Percentiles rank a stretch among this genome's conserved stretches.
phyloP scores from a whole-genome alignment of 2,888 invertebrate genomes.

The Gortyna flavago region DNA sequence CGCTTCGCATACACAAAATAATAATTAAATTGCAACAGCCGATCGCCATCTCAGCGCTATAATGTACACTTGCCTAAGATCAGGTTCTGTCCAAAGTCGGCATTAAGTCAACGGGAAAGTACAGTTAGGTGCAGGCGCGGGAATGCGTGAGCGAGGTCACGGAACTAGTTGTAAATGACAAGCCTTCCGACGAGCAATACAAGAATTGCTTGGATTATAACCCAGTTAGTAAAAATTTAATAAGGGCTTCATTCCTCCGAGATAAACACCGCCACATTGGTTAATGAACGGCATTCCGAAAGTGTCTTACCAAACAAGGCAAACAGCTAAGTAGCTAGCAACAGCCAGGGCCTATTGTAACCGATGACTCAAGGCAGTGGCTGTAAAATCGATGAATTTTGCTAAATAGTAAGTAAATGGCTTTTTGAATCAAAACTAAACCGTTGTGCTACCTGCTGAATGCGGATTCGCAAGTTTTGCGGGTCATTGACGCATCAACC shows the following conservation, averaged over 20 bases:
- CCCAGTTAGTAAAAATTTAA: constrained; percentile 69
- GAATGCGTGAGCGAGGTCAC: constrained; percentile 91
- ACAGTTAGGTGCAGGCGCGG: constrained; percentile 90
- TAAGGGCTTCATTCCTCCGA: constrained; percentile 59
- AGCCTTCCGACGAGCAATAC: constrained; percentile 85
- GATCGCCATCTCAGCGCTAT: constrained; percentile 85
- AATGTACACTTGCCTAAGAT: constrained; percentile 88
- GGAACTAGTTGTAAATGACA: constrained; percentile 90
- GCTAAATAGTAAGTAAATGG: constrained; percentile 73
- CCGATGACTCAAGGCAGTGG: constrained; percentile 56
- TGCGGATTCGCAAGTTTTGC: constrained; percentile 89
- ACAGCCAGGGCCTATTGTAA: constrained; percentile 46
- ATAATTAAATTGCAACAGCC: constrained; percentile 89
- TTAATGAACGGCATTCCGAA: constrained; percentile 51
- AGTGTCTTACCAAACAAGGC: constrained; percentile 54
- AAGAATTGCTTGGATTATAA: constrained; percentile 82
- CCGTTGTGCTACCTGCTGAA: constrained; percentile 82
- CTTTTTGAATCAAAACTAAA: constrained; percentile 74
- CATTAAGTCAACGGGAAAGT: constrained; percentile 90
- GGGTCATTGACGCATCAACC: constrained; percentile 89
- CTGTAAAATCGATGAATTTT: constrained; percentile 64
- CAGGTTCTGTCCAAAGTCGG: constrained; percentile 89
- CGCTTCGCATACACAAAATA: constrained; percentile 86
- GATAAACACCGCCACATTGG: constrained; percentile 43
- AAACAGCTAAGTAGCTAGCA: constrained; percentile 51